Conservation (phyloP, 2,888 invertebrate genomes). For the Drosophila bunnanda region DNA sequence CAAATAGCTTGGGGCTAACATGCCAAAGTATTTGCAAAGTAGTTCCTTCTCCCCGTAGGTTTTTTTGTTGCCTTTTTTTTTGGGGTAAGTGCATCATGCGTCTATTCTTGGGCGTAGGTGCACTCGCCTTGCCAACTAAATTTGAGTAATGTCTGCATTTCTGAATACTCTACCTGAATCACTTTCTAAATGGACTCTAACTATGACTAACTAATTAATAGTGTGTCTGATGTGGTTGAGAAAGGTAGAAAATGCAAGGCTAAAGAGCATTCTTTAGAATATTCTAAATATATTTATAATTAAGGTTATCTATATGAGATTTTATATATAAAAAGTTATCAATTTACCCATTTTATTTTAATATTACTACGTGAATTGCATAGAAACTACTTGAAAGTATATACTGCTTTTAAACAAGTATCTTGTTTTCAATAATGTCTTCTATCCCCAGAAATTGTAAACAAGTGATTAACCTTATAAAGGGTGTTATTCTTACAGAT, state of each 20-base stretch:
- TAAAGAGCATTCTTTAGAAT: not conserved
- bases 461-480: not conserved
- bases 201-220: constrained; percentile 9
- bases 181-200: constrained; percentile 24
- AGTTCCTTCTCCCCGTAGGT: constrained; percentile 26
- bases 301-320: too few relatives aligned
- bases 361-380: not conserved
- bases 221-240: not conserved
- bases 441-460: not conserved
- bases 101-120: constrained; percentile 73
- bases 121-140: constrained; percentile 41
- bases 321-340: not conserved
- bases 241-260: not conserved
- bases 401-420: not conserved
- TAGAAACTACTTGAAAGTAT: not conserved
- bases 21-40: constrained; percentile 63
- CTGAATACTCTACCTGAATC: constrained; percentile 37
- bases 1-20: constrained; percentile 69
- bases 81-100: constrained; percentile 68
- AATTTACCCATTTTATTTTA: not conserved
- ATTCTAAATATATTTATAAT: too few relatives aligned
- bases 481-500: not conserved
- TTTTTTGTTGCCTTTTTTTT: constrained; percentile 3
- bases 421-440: not conserved
- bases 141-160: constrained; percentile 38